Evolutionary conservation across 2,797 vertebrate species (phyloP), one percentile per base, ranked within the genome.

Genomic region (Chelon auratus): DNA sequence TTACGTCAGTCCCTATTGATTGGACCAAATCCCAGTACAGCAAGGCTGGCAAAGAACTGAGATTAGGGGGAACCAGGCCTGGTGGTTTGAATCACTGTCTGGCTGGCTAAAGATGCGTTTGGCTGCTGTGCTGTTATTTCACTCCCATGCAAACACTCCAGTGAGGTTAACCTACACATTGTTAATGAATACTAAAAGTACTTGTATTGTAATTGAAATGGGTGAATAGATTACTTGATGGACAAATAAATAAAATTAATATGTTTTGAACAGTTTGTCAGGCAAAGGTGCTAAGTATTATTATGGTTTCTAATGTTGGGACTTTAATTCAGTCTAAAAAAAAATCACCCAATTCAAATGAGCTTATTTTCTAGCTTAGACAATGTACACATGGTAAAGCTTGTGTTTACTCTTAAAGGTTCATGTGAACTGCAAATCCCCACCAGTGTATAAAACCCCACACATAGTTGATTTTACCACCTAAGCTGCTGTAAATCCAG

Each of bases 1-100:
- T 77, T 77, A 69, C 59, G 51, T 88, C 81, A 83, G 65, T 79
- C 57, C 68, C 39, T 47, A 65, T 78, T n/a, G 64, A 70, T 78
- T 87, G 83, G 86, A 88, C 51, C 52, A 0, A 53, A 33, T 82
- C 84, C 81, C 77, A 75, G 81, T 43, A 45, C 80, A 78, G 55
- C 52, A 59, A 78, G 18, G 30, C 63, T 84, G 83, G 80, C 78
- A 80, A 66, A 62, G 26, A 63, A 22, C 5, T 43, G 57, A 69
- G 73, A 80, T 77, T 61, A 75, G 63, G 86, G 18, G 60, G 75
- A 86, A 48, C 18, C 54, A 55, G 71, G 64, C 59, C 62, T 80
- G 75, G 51, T 78, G 74, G 64, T 72, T 78, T 74, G 57, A 74
- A 81, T 80, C 62, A 58, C 55, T 72, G 62, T 59, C 36, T 74